These are phyloP conservation scores for Caenorhabditis angaria DNA, from an alignment of 2,888 invertebrate genomes.

Conservation along the genomic window DNA sequence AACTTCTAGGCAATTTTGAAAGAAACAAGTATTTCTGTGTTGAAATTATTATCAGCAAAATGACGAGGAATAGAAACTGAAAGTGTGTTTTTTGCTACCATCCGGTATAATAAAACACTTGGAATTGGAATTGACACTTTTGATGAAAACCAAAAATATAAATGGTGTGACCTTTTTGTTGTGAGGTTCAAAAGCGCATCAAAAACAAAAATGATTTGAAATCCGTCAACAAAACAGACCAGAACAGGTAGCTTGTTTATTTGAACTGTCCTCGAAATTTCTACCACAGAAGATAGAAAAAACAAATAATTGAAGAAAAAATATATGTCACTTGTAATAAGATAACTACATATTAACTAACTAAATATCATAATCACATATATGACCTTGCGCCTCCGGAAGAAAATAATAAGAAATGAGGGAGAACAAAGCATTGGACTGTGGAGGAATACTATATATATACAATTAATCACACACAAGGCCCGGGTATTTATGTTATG, in stretches of 20 bases:
- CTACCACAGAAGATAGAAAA: neutral
- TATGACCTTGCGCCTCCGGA: neutral
- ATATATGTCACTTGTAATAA: neutral
- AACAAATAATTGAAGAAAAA: neutral
- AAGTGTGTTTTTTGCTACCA: no score
- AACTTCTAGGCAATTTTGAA: no score
- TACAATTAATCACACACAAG: constrained; percentile 4
- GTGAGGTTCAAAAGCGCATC: neutral
- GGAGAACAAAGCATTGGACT: constrained; percentile 1
- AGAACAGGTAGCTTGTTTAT: constrained; percentile 4
- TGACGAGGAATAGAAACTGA: no score
- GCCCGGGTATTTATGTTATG: constrained; percentile 4
- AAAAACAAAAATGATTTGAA: neutral
- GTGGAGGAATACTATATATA: no score
- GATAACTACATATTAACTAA: no score
- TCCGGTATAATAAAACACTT: no score
- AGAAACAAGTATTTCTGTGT: no score
- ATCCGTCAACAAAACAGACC: neutral
- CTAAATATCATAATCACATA: no score
- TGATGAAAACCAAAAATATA: neutral
- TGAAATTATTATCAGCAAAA: no score
- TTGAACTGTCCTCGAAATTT: neutral
- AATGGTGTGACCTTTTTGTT: no score
- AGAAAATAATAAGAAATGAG: neutral
- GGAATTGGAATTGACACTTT: no score